Conservation (phyloP, 2,888 invertebrate genomes). For the Hymenopus coronatus region DNA sequence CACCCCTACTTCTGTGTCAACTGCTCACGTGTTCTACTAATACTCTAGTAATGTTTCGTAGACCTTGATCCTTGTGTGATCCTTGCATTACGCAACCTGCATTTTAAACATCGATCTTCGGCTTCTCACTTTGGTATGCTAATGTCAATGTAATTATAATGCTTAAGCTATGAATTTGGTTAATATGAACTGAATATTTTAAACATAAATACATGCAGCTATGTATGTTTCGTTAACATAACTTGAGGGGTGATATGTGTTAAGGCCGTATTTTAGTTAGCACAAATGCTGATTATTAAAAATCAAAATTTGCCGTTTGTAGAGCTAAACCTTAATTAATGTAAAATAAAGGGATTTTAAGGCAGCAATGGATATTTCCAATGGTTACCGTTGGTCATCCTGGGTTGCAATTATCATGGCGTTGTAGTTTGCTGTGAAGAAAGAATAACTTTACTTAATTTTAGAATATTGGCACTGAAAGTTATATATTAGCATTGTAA, state of each 20-base stretch:
- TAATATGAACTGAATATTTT: too few species aligned
- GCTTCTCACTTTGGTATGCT: neutral
- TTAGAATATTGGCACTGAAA: neutral
- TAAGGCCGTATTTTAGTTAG: too few species aligned
- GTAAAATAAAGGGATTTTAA: neutral
- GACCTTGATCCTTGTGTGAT: neutral
- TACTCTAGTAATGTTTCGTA: neutral
- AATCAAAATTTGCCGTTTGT: too few species aligned
- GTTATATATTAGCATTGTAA: conserved; percentile 7
- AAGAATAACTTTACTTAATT: too few species aligned
- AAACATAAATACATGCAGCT: too few species aligned
- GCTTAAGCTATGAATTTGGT: neutral
- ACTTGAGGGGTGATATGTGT: too few species aligned
- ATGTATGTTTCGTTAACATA: too few species aligned
- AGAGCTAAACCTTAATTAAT: neutral
- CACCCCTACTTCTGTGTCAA: neutral
- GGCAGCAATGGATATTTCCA: neutral
- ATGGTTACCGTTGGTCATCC: neutral
- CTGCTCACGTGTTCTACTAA: neutral
- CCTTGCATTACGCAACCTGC: neutral
- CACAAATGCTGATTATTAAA: too few species aligned
- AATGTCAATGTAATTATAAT: neutral
- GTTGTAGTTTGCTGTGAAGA: neutral
- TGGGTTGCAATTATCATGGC: neutral
- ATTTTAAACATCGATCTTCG: neutral